Evolutionary conservation across 2,888 invertebrate species (phyloP).

Genomic region (Blomia tropicalis): DNA sequence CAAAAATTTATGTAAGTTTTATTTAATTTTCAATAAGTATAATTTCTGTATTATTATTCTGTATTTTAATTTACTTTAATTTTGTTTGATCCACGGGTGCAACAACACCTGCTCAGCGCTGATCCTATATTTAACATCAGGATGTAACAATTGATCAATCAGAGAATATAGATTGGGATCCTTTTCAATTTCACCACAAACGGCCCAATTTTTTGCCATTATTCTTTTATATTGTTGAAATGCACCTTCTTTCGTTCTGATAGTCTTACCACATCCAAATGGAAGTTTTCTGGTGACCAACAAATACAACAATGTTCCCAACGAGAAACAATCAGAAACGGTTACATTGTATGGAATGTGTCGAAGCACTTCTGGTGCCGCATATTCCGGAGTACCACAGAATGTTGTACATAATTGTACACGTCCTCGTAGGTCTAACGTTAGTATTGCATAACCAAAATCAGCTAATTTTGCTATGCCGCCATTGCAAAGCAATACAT

Average conservation of each 20-base stretch:
- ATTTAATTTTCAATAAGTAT: not conserved
- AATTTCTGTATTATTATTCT: not conserved
- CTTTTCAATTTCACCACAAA: not conserved
- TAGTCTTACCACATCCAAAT: not conserved
- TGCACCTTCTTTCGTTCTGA: not conserved
- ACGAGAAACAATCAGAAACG: not conserved
- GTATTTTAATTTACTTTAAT: not conserved
- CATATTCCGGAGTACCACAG: constrained; percentile 1
- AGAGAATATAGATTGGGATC: not conserved
- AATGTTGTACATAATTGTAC: not conserved
- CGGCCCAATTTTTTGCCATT: not conserved
- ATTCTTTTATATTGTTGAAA: not conserved
- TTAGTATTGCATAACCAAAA: not conserved
- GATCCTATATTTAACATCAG: not conserved
- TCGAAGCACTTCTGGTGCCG: not conserved
- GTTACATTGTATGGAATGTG: not conserved
- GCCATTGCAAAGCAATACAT: not conserved
- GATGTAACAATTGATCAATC: not conserved
- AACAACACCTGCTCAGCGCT: not conserved
- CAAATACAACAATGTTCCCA: not conserved
- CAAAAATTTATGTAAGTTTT: constrained; percentile 2
- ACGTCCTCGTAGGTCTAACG: not conserved
- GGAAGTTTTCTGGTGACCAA: not conserved
- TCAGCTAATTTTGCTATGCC: not conserved
- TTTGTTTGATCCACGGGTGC: not conserved